These are phyloP conservation scores for Ricordea florida DNA, from an alignment of 92 coral and sea anemone species.

Conservation along the genomic window DNA sequence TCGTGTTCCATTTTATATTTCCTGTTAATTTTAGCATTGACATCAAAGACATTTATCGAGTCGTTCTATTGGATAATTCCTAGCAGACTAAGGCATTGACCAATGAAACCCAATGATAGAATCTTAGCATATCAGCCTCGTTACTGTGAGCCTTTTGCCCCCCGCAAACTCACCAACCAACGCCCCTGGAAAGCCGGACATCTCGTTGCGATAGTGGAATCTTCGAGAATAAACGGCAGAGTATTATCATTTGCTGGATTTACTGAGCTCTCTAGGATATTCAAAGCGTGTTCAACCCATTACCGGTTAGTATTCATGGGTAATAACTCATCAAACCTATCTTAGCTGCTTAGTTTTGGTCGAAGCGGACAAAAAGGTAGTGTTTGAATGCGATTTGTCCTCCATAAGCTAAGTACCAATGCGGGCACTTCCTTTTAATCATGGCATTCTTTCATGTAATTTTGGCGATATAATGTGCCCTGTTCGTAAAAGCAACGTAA, in stretches of 20 bases:
- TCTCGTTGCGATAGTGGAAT: slow-evolving; percentile 56
- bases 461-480: too few relatives aligned
- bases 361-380: not conserved
- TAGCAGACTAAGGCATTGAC: not conserved
- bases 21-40: slow-evolving; percentile 55
- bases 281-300: slow-evolving; percentile 1
- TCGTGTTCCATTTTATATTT: slow-evolving; percentile 28
- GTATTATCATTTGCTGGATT: slow-evolving; percentile 3
- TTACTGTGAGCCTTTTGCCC: slow-evolving; percentile 39
- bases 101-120: slow-evolving; percentile 49
- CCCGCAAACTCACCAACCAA: slow-evolving; percentile 86
- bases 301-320: slow-evolving; percentile 33
- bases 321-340: too few relatives aligned
- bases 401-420: not conserved
- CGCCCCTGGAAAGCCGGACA: slow-evolving; percentile 97
- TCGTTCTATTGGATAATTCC: not conserved
- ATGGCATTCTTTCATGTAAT: not conserved
- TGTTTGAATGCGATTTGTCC: not conserved
- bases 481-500: too few relatives aligned
- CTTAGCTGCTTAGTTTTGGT: not conserved
- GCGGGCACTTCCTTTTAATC: not conserved
- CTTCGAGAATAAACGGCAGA: slow-evolving; percentile 34
- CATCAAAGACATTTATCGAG: not conserved
- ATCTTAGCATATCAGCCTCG: slow-evolving; percentile 27
- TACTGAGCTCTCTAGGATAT: slow-evolving; percentile 37